Evolutionary conservation across 2,888 invertebrate species (phyloP).

Genomic region (Alloscopus bannaensis): DNA sequence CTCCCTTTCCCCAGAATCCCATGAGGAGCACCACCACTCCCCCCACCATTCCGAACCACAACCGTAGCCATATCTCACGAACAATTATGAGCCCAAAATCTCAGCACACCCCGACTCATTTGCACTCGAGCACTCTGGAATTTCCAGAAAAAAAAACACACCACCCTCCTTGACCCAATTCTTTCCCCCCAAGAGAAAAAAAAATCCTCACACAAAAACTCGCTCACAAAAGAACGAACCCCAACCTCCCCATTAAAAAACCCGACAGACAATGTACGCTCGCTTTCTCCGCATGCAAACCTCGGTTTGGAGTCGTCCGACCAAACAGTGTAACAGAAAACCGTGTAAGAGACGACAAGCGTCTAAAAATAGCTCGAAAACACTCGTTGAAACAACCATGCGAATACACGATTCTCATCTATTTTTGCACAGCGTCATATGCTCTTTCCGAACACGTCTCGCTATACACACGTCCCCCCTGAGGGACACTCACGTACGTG

Average conservation of each 20-base stretch:
- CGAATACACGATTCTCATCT: conserved; percentile 9
- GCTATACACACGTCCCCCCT: conserved; percentile 35
- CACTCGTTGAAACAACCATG: conserved; percentile 8
- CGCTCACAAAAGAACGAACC: too few species aligned
- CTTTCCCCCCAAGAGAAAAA: too few species aligned
- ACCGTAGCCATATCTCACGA: conserved; percentile 29
- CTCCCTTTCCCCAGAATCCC: conserved; percentile 77
- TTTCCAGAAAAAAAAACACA: too few species aligned
- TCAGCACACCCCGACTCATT: too few species aligned
- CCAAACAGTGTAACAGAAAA: conserved; percentile 45
- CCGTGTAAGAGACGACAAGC: conserved; percentile 6
- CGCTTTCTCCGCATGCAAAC: too few species aligned
- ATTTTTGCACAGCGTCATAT: conserved; percentile 38
- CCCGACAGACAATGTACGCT: too few species aligned
- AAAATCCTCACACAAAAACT: too few species aligned
- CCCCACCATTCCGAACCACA: conserved; percentile 69
- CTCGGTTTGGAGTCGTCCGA: too few species aligned
- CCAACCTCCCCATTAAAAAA: too few species aligned
- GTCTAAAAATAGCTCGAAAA: conserved; percentile 48
- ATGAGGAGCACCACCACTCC: conserved; percentile 74
- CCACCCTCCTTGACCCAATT: too few species aligned
- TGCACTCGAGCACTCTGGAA: too few species aligned
- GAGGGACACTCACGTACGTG: conserved; percentile 25
- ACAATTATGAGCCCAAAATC: too few species aligned
- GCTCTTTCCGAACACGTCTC: conserved; percentile 8